Base-by-base conservation (phyloP, 2,888 invertebrate genomes). In the Stenichneumon culpator region DNA sequence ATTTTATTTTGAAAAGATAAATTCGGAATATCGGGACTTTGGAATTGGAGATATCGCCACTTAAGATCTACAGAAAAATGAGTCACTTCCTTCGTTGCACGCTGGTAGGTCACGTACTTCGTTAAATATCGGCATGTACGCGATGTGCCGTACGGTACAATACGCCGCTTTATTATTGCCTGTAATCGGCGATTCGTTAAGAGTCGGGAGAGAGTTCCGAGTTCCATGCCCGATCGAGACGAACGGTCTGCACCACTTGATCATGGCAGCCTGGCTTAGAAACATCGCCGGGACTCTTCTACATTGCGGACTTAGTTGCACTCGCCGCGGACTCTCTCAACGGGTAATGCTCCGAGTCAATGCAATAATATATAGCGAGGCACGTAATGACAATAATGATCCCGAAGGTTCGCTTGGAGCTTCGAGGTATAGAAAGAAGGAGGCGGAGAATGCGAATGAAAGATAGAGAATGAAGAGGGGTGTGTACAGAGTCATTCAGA, bases 341-440 rank as follows among this genome's bases (percentile, higher is more conserved):
- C 70, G 74, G 83, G 82, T 86, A 87, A 86, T 86, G 82, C 81
- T 82, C 74, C 70, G 57, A 87, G 82, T 84, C 82, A 84, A 87
- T 83, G 86, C 83, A 78, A 69, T 83, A 83, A 88, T 85, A 81
- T 83, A 86, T 79, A 83, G 87, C 72, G 80, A 86, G 83, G 83
- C 84, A 86, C 79, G 86, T 88, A 87, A 87, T 88, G 87, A 88
- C 85, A 86, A 87, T 86, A 88, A 87, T 86, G 86, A 88, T 87
- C 75, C 74, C 63, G 79, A 82, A 82, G 77, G 84, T 73, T 84
- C 80, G 77, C 79, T 69, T 19, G 79, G 79, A 69, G 79, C 69
- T 36, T 70, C 67, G 70, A 60, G 60, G 28, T 70, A 74, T 44
- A 25, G 54, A 83, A 57, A 72, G 54, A 70, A 47, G 39, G 32